Evolutionary conservation across 2,888 invertebrate genomes (phyloP), one percentile per base, ranked within the genome.

Genomic region (Agrochola macilenta): DNA sequence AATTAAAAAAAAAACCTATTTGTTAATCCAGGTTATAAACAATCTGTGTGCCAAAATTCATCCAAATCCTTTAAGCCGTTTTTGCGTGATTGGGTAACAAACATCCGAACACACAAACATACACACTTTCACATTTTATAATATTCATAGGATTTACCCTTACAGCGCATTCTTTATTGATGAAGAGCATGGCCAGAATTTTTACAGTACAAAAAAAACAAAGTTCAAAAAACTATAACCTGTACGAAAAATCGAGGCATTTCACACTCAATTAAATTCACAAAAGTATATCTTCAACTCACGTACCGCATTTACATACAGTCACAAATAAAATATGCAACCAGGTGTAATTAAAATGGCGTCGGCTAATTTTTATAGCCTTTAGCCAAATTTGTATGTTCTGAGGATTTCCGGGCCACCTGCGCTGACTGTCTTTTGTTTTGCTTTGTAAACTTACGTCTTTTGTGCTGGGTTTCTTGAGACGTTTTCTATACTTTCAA

Each of bases 351-450:
- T 83, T 84, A 84, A 80, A 84, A 84, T 72, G 72, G 65, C 64
- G 64, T 63, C 58, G 63, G 85, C 89, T 89, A 90, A 90, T 89
- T 90, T 88, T 91, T 89, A 89, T 82, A 79, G 85, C 84, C 87
- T 87, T 88, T 87, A 90, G 81, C 85, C 88, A 85, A 90, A 91
- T 89, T 89, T 87, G 88, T 87, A 87, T 76, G 80, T 80, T 80
- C 75, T 83, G 46, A 89, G 89, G 88, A 88, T 88, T 87, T 91
- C 91, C 91, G 89, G 84, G 80, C 86, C 89, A 88, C 88, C 88
- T 87, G 89, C 76, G 84, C 79, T 71, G 77, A 66, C 69, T 58
- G 65, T 73, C 79, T 84, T 88, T 84, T 82, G 76, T 86, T 82
- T 69, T 82, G 76, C 84, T 82, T 69, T 60, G 0, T 65, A 0